Percentiles rank a stretch among this genome's conserved stretches.
These are phyloP conservation scores for Oligia strigilis DNA, from an alignment of 2,888 invertebrate species.

Conservation along the genomic window DNA sequence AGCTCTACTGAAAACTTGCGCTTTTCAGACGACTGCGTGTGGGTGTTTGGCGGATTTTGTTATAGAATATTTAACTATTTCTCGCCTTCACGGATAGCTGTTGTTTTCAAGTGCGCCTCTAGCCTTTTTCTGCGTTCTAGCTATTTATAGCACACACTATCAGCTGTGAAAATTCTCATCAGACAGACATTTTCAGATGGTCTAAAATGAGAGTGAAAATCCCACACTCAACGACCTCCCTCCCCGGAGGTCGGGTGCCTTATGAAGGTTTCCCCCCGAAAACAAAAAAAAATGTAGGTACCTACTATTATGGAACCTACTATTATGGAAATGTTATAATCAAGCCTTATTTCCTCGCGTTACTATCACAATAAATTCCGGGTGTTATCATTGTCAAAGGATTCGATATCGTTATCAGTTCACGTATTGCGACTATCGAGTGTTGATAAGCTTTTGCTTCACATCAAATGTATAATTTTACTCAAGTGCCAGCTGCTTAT, in stretches of 20 bases:
- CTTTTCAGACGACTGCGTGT: background rate
- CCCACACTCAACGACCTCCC: no score
- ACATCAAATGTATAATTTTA: slow-evolving; percentile 50
- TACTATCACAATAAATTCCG: slow-evolving; percentile 35
- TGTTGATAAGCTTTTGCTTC: slow-evolving; percentile 49
- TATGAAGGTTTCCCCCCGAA: no score
- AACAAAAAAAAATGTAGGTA: no score
- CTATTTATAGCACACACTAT: background rate
- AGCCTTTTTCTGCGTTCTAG: background rate
- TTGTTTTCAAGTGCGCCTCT: background rate
- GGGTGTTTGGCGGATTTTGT: background rate
- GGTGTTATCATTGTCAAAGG: slow-evolving; percentile 62
- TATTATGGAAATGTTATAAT: background rate
- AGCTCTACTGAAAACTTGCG: background rate
- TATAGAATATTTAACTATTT: background rate
- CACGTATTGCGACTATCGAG: slow-evolving; percentile 46
- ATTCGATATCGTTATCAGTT: slow-evolving; percentile 57
- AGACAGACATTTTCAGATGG: no score
- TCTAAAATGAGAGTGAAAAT: background rate
- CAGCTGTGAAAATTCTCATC: background rate
- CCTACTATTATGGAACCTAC: no score
- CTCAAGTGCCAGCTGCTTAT: slow-evolving; percentile 40
- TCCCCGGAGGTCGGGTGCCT: no score
- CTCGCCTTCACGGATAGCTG: background rate
- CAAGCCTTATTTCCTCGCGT: slow-evolving; percentile 17